Conservation (phyloP, 2,797 vertebrate species). For the Threskiornis aethiopicus region DNA sequence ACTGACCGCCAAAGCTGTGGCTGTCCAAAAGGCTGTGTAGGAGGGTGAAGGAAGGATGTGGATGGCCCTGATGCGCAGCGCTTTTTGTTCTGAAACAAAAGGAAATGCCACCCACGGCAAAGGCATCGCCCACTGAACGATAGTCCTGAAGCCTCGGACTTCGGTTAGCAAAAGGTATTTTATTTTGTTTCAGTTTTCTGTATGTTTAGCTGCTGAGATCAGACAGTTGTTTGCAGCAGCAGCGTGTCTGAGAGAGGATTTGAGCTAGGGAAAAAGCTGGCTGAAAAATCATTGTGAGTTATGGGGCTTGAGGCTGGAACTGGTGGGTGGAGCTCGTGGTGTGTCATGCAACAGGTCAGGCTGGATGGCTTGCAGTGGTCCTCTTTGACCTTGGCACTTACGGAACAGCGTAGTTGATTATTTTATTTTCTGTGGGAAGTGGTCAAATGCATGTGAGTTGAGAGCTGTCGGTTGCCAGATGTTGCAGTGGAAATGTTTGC, state of each 20-base stretch:
- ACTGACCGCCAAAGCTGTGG: not conserved
- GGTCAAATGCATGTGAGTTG: fast-evolving
- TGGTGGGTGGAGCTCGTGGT: not conserved
- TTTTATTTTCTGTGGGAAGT: not conserved
- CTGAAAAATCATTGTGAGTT: not conserved
- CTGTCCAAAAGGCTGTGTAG: not conserved
- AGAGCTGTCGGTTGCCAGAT: not conserved
- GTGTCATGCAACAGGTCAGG: not conserved
- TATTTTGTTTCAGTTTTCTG: not conserved
- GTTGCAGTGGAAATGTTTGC: not conserved
- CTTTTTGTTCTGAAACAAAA: not conserved
- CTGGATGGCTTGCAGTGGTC: not conserved
- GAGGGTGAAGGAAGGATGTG: not conserved
- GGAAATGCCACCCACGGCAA: not conserved
- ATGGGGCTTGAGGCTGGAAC: not conserved
- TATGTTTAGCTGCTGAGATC: not conserved
- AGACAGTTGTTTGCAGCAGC: not conserved
- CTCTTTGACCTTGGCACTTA: not conserved
- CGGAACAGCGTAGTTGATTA: fast-evolving
- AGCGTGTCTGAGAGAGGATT: not conserved
- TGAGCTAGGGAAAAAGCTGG: not conserved
- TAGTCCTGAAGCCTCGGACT: not conserved
- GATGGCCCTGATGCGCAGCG: fast-evolving
- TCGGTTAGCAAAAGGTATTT: not conserved
- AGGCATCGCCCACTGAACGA: fast-evolving